phyloP scores from a whole-genome alignment of 2,888 invertebrate species.

The Cataglyphis livida region DNA sequence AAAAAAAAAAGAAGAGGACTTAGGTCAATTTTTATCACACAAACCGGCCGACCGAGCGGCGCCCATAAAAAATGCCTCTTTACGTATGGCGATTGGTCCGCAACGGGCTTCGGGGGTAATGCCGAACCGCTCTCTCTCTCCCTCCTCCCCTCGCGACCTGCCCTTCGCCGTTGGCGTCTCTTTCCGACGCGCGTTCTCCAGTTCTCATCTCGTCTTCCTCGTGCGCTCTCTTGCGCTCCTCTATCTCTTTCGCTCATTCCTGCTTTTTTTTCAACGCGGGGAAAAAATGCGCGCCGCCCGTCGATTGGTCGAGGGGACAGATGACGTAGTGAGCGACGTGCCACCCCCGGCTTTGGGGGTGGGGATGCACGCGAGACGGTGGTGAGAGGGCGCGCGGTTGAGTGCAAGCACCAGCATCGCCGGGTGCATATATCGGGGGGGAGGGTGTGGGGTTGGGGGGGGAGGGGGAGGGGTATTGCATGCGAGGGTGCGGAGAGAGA shows the following conservation, averaged over 20 bases:
- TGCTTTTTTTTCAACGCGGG: constrained; percentile 83
- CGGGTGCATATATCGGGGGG: constrained; percentile 74
- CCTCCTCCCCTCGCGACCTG: constrained; percentile 63
- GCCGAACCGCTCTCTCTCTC: constrained; percentile 78
- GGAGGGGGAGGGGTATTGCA: constrained; percentile 69
- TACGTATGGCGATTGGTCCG: constrained; percentile 86
- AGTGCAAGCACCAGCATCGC: constrained; percentile 70
- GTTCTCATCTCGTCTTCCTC: constrained; percentile 47
- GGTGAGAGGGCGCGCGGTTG: constrained; percentile 73
- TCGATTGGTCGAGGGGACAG: constrained; percentile 86
- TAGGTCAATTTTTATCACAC: constrained; percentile 86
- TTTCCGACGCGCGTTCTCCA: constrained; percentile 54
- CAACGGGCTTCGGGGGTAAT: constrained; percentile 84
- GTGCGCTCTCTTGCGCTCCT: constrained; percentile 56
- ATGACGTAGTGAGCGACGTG: constrained; percentile 86
- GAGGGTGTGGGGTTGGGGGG: constrained; percentile 10
- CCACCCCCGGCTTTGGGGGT: constrained; percentile 80
- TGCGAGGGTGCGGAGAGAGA: constrained; percentile 54
- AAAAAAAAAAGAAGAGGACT: constrained; percentile 82
- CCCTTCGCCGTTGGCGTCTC: constrained; percentile 51
- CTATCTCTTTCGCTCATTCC: constrained; percentile 76
- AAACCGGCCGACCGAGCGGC: constrained; percentile 84
- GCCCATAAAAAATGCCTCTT: constrained; percentile 86
- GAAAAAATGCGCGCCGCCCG: constrained; percentile 85
- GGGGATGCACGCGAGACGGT: constrained; percentile 77